These are phyloP conservation scores for Enteromius viviparus DNA, from an alignment of 2,797 vertebrate species.

Conservation along the genomic window DNA sequence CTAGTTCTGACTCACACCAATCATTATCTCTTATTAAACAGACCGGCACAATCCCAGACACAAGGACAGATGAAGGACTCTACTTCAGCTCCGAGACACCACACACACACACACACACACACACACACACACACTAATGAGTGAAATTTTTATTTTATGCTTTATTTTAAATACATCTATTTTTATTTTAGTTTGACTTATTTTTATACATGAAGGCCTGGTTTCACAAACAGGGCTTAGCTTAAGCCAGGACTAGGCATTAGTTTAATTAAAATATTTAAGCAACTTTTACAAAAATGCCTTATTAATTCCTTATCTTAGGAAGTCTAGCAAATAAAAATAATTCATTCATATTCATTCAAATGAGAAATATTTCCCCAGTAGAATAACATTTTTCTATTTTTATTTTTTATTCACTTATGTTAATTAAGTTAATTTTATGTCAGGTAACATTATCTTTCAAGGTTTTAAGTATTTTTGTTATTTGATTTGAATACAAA, in stretches of 20 bases:
- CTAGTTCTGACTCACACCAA: conserved; percentile 24
- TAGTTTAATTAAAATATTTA: too few species aligned
- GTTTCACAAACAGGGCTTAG: too few species aligned
- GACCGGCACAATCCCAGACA: neutral
- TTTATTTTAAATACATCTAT: neutral
- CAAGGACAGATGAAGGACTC: neutral
- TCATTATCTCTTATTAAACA: conserved; percentile 28
- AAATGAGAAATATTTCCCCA: neutral
- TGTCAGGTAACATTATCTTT: neutral
- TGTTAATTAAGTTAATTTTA: neutral
- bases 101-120: neutral
- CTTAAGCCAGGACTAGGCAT: too few species aligned
- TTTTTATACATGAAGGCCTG: neutral
- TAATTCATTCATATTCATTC: too few species aligned
- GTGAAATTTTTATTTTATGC: too few species aligned
- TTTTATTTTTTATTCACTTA: too few species aligned
- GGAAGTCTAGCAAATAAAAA: neutral
- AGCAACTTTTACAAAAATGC: too few species aligned
- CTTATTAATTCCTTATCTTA: too few species aligned
- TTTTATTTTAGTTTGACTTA: neutral
- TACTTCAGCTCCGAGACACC: neutral
- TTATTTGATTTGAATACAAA: neutral
- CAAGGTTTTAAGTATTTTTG: neutral
- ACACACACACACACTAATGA: neutral
- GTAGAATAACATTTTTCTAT: neutral